These are phyloP conservation scores for Latrodectus geometricus DNA, from an alignment of 1,140 invertebrate species.

Conservation along the genomic window DNA sequence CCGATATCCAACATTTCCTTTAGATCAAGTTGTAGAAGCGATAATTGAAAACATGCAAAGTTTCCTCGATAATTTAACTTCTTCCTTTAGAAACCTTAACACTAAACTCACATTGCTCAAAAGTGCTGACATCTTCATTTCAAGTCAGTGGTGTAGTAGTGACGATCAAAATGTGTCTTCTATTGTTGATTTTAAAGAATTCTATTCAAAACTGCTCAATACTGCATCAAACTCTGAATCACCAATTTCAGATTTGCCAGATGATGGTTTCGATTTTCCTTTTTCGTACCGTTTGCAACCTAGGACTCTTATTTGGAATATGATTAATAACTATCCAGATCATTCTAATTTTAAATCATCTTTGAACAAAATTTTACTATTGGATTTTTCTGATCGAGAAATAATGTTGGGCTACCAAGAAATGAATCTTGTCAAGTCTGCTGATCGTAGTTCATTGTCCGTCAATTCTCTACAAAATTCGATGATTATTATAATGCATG, in stretches of 20 bases:
- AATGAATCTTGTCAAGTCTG: conserved; percentile 20
- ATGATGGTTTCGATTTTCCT: neutral
- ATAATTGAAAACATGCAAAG: too few species aligned
- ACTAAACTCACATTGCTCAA: neutral
- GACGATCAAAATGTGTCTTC: neutral
- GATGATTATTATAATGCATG: conserved; percentile 27
- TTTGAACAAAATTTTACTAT: conserved; percentile 16
- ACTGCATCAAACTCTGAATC: neutral
- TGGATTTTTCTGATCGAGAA: conserved; percentile 7
- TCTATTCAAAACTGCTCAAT: neutral
- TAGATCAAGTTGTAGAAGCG: neutral
- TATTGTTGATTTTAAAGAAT: neutral
- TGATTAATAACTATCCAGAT: neutral
- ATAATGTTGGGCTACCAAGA: neutral
- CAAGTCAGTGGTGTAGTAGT: neutral
- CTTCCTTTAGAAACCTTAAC: neutral
- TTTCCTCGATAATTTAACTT: too few species aligned
- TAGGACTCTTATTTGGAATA: neutral
- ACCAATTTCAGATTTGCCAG: too few species aligned
- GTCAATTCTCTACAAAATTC: conserved; percentile 14
- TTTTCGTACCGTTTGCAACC: neutral
- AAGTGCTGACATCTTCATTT: neutral
- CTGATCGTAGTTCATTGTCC: neutral
- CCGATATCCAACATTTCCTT: neutral
- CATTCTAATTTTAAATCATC: neutral